Conservation (phyloP, 2,113 vertebrate genomes). For the Nematolebias whitei region DNA sequence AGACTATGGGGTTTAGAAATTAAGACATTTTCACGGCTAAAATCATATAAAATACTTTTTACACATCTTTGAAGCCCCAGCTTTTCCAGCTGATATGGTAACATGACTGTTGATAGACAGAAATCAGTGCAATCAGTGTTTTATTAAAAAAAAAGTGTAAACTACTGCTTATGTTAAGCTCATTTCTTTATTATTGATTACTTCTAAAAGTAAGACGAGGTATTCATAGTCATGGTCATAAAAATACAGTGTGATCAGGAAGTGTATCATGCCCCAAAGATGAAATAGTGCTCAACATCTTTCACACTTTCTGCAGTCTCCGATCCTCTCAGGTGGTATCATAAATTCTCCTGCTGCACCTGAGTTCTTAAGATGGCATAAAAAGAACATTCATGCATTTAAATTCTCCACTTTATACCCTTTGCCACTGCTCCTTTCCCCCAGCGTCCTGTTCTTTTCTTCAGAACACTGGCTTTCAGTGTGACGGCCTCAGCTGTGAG, state of each 20-base stretch:
- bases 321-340: conserved; percentile 16
- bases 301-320: conserved; percentile 18
- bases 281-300: conserved; percentile 41
- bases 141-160: conserved; percentile 4
- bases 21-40: no score
- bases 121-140: neutral
- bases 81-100: neutral
- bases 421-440: conserved; percentile 16
- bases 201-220: conserved; percentile 6
- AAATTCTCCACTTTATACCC: conserved; percentile 46
- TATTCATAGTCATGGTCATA: conserved; percentile 24
- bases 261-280: conserved; percentile 23
- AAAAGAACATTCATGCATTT: conserved; percentile 49
- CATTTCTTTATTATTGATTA: conserved; percentile 7
- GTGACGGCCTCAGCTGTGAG: conserved; percentile 62
- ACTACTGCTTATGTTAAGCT: neutral
- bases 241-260: conserved; percentile 23
- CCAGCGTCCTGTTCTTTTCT: conserved; percentile 27
- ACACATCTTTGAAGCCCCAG: no score
- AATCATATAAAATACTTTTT: no score
- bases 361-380: conserved; percentile 53
- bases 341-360: conserved; percentile 42
- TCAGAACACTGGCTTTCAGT: conserved; percentile 25
- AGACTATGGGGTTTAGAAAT: no score
- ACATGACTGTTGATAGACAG: neutral